Evolutionary conservation across 2,797 vertebrate genomes (phyloP).

Genomic region (Acropternis orthonyx): DNA sequence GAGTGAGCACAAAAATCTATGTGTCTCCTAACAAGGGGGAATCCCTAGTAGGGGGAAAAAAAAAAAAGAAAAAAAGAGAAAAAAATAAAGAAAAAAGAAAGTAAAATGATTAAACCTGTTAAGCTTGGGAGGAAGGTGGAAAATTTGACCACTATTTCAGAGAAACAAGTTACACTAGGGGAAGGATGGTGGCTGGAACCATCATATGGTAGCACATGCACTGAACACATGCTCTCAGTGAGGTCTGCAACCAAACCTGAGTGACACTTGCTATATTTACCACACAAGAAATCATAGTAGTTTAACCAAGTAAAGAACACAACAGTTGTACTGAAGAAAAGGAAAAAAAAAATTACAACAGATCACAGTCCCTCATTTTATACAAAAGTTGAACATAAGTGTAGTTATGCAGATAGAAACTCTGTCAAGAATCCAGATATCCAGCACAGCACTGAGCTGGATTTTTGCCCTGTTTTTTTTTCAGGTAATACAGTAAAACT

Average conservation of each 20-base stretch:
- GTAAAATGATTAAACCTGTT: background rate
- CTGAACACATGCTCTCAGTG: accelerated
- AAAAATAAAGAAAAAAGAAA: background rate
- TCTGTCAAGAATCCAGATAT: background rate
- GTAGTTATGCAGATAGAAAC: background rate
- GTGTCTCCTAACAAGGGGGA: background rate
- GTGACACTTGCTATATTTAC: background rate
- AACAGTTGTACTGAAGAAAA: background rate
- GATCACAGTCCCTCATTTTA: background rate
- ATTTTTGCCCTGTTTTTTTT: background rate
- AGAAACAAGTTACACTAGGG: background rate
- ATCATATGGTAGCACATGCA: accelerated
- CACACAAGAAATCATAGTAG: background rate
- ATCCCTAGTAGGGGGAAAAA: background rate
- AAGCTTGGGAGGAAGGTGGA: background rate
- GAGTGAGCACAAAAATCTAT: background rate
- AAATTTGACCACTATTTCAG: background rate
- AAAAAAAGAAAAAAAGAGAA: background rate
- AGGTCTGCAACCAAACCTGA: background rate
- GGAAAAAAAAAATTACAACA: background rate
- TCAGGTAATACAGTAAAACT: background rate
- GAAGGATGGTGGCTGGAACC: background rate
- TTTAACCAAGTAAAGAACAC: background rate
- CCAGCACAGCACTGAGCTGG: background rate
- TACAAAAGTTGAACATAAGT: background rate